Evolutionary conservation across 2,113 vertebrate genomes (phyloP), one percentile per base, ranked within the genome.

Genomic region (Tenebrosternarchus preto): DNA sequence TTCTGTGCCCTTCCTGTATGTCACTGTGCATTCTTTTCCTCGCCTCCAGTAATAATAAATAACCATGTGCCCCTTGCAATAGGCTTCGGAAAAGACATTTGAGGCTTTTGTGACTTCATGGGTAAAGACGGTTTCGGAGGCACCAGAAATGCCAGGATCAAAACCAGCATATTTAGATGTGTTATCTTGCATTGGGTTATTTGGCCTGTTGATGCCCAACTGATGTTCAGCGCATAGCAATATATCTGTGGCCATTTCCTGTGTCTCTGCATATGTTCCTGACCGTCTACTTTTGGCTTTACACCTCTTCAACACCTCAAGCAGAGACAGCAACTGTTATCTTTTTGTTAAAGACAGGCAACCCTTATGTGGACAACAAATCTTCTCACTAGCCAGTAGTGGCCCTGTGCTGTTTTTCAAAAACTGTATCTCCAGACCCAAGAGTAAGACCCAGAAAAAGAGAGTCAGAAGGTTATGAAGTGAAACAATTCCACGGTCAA

Each of bases 401-500:
- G 39, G 39, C 39, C 2, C 39, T 43, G 39, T 1, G 11, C 39
- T 43, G 39, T 43, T 4, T 55, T 31, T 33, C 46, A n/a, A n/a
- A n/a, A n/a, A n/a, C n/a, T n/a, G n/a, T n/a, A n/a, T n/a, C n/a
- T 56, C 31, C 9, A 36, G 16, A 43, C 46, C 61, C 61, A 66
- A 22, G 2, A 55, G 27, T 33, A 29, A 25, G 11, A 33, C 16
- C 6, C 61, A 64, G 24, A 76, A 1, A 1, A 25, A 43, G 20
- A 67, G 16, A 57, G 12, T 29, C 33, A 50, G 67, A 4, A 61
- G 4, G 60, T 33, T 27, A 80, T 11, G 31, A 64, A 31, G 29
- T 53, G 12, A 74, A 80, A 16, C 50, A 64, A 29, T 80, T 73
- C 46, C 70, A 66, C 78, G 67, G 71, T 31, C 78, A 80, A 53